phyloP scores from a whole-genome alignment of 2,797 vertebrate genomes.

The Periparus ater region DNA sequence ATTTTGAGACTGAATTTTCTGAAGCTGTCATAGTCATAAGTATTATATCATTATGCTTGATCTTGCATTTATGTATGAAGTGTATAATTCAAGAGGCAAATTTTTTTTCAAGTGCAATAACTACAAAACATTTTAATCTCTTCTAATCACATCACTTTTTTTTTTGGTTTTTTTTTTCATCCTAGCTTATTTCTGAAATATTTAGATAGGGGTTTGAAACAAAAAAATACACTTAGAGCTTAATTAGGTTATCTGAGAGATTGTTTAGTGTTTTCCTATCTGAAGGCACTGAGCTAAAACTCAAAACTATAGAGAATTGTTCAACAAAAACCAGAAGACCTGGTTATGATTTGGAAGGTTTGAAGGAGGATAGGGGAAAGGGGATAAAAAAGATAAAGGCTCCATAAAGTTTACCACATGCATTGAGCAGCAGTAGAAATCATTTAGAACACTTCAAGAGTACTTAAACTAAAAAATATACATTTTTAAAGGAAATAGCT shows the following conservation, averaged over 20 bases:
- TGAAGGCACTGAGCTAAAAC: background rate
- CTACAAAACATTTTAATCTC: background rate
- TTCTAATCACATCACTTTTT: background rate
- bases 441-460: fast-evolving
- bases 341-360: background rate
- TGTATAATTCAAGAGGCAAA: background rate
- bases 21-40: background rate
- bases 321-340: background rate
- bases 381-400: background rate
- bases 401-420: background rate
- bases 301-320: background rate
- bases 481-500: background rate
- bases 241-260: background rate
- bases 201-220: background rate
- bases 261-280: background rate
- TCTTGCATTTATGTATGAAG: background rate
- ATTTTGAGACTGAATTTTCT: background rate
- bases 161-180: background rate
- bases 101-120: background rate
- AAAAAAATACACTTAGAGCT: background rate
- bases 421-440: background rate
- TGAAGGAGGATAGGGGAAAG: background rate
- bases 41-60: background rate
- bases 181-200: background rate
- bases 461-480: background rate